Base-by-base conservation (phyloP, 2,888 invertebrate genomes). In the Pocota personata region DNA sequence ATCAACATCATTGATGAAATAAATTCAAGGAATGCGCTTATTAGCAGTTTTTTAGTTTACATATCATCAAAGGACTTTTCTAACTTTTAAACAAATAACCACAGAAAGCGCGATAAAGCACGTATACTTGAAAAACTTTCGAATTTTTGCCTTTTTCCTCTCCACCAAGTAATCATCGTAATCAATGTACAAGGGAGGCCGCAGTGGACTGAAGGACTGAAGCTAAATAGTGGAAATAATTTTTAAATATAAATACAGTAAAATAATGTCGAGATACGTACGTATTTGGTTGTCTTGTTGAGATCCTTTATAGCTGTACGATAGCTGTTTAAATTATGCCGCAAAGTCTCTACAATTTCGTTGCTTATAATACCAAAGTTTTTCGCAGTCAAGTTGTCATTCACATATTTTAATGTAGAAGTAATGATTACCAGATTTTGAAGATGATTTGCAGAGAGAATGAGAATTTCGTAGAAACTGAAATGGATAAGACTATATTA, bases 401-500 rank as follows among this genome's bases (percentile, higher is more conserved):
- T 87, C 2, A 92, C 89, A 60, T 89, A 92, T 30, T 89, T 90
- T 2, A 92, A 12, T 0, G 91, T 88, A 3, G 92, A 87, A 78
- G 89, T 91, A 0, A 92, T 89, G 2, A 91, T 90, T 3, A 92
- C 88, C 69, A 92, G 86, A 87, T 92, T 90, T 89, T 91, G 91
- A 35, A 92, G 78, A 84, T 92, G 92, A 88, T 92, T 92, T 58
- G 91, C 91, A 0, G 91, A 89, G 8, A 92, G 88, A 90, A 92
- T 89, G 0, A 92, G 89, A 10, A 92, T 90, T 67, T 92, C 91
- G 82, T 92, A 92, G 77, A 92, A 92, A 76, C 92, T 92, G 73
- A 10, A 87, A 88, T 55, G 40, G 1, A 46, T 8, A 78, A 21
- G 10, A 24, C 27, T 58, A 50, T n/a, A 62, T 14, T 64, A 32